Percentiles rank a stretch among this genome's conserved stretches.
Conservation (phyloP, 1,140 invertebrate species). For the Cydia amplana region DNA sequence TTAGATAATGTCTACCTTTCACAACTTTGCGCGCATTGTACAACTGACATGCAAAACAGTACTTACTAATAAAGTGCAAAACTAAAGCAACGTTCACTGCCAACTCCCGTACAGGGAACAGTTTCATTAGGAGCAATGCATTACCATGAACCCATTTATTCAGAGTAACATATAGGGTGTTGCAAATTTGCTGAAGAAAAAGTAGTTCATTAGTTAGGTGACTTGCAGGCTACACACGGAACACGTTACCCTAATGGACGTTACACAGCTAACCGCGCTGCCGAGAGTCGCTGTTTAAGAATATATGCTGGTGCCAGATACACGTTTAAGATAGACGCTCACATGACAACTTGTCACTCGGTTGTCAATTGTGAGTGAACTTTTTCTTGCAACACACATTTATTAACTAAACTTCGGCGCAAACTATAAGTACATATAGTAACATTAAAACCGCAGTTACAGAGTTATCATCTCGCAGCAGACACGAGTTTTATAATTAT, state of each 20-base stretch:
- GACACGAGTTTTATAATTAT: too few species aligned
- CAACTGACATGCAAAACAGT: not conserved
- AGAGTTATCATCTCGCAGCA: too few species aligned
- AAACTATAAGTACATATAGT: too few species aligned
- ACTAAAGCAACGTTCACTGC: constrained; percentile 14
- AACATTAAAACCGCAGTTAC: too few species aligned
- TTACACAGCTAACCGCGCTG: constrained; percentile 31
- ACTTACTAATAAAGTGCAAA: not conserved
- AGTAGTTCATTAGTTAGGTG: constrained; percentile 62
- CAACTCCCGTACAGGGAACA: not conserved
- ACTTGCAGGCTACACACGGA: constrained; percentile 50
- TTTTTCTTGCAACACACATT: not conserved
- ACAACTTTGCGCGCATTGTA: not conserved
- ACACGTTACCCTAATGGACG: constrained; percentile 48
- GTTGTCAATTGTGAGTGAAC: not conserved
- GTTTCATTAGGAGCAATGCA: constrained; percentile 29
- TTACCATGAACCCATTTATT: constrained; percentile 28
- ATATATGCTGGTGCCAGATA: not conserved
- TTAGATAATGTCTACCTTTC: not conserved
- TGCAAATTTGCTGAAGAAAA: constrained; percentile 50
- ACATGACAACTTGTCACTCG: not conserved
- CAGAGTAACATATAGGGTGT: constrained; percentile 35
- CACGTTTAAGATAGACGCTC: not conserved
- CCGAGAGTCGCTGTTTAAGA: constrained; percentile 14
- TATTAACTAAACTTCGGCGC: too few species aligned